A percentile compares a stretch with the other conserved stretches of the same genome.
Conservation (phyloP, 2,888 invertebrate genomes). For the Allacma fusca region DNA sequence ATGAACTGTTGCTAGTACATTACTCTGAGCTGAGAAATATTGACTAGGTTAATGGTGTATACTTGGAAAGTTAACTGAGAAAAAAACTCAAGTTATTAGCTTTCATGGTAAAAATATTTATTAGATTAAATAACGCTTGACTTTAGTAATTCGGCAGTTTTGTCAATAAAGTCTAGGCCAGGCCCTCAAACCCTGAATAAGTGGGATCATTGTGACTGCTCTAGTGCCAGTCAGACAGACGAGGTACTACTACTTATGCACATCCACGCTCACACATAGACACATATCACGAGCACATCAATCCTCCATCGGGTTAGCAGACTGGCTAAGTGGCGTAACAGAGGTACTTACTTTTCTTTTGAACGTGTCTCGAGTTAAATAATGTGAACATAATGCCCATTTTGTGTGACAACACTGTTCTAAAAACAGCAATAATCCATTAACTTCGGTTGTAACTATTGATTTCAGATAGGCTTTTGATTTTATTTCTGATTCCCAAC, state of each 20-base stretch:
- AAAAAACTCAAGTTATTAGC: background rate
- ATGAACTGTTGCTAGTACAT: no score
- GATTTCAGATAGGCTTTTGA: slow-evolving; percentile 46
- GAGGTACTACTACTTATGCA: no score
- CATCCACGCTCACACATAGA: no score
- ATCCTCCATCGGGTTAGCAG: background rate
- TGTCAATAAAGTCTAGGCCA: background rate
- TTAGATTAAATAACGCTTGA: slow-evolving; percentile 12
- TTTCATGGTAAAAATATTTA: background rate
- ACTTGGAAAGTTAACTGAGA: background rate
- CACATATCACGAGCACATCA: slow-evolving; percentile 12
- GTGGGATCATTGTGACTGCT: background rate
- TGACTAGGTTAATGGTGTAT: background rate
- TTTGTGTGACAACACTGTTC: slow-evolving; percentile 48
- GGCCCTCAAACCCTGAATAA: background rate
- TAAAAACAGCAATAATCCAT: slow-evolving; percentile 50
- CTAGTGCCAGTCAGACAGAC: no score
- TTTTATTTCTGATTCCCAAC: slow-evolving; percentile 4
- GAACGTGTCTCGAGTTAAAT: slow-evolving; percentile 26
- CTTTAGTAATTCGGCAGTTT: slow-evolving; percentile 7
- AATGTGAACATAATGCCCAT: slow-evolving; percentile 38
- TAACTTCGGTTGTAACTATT: slow-evolving; percentile 46
- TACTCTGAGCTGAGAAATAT: background rate
- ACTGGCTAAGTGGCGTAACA: slow-evolving; percentile 24
- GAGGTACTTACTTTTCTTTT: slow-evolving; percentile 22